phyloP scores from a whole-genome alignment of 1,140 invertebrate species.

The Aphaenogaster floridana region DNA sequence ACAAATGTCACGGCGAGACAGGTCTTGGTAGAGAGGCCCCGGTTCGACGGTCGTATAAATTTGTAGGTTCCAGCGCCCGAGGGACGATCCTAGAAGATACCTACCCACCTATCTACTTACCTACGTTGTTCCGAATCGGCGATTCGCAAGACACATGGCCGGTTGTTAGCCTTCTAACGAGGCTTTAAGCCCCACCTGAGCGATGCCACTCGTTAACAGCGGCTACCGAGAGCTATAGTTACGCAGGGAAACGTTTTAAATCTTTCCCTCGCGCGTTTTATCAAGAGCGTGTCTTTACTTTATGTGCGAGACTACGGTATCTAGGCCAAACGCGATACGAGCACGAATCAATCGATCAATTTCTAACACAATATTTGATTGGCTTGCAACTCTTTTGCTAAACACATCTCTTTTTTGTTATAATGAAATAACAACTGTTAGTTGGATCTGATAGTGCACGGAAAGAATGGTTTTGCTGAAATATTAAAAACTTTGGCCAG shows the following conservation, averaged over 20 bases:
- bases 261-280: not conserved
- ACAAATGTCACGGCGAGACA: constrained; percentile 49
- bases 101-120: constrained; percentile 24
- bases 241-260: constrained; percentile 34
- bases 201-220: constrained; percentile 79
- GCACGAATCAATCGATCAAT: not conserved
- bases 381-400: not conserved
- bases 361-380: not conserved
- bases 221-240: constrained; percentile 48
- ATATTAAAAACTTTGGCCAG: too few relatives aligned
- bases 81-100: constrained; percentile 46
- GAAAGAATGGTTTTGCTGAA: too few relatives aligned
- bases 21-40: constrained; percentile 7
- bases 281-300: not conserved
- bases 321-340: not conserved
- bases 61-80: constrained; percentile 62
- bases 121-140: constrained; percentile 62
- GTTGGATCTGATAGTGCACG: too few relatives aligned
- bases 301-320: not conserved
- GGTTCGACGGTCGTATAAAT: constrained; percentile 73
- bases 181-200: constrained; percentile 78
- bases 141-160: constrained; percentile 77
- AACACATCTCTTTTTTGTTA: not conserved
- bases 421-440: too few relatives aligned
- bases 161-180: constrained; percentile 80